Conservation (phyloP, 2,888 invertebrate species). For the Caenorhabditis panamensis region DNA sequence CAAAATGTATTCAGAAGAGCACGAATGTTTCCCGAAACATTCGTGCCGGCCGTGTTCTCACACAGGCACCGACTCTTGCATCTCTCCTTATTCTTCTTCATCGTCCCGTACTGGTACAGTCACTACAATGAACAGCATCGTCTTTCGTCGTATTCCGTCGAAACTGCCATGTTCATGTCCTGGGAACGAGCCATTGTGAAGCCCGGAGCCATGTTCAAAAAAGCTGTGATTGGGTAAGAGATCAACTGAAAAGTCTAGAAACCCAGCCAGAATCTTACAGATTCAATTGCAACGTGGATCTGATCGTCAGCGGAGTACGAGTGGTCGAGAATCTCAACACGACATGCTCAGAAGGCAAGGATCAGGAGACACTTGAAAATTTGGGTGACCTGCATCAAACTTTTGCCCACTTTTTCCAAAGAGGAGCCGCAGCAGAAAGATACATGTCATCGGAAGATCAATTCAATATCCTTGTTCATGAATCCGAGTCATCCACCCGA, state of each 20-base stretch:
- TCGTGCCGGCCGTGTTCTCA: conserved; percentile 58
- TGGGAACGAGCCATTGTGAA: conserved; percentile 79
- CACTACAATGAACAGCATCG: conserved; percentile 78
- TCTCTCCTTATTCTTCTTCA: conserved; percentile 62
- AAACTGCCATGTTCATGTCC: conserved; percentile 74
- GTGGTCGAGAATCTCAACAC: conserved; percentile 81
- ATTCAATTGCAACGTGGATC: conserved; percentile 83
- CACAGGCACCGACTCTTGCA: conserved; percentile 64
- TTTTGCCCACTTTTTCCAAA: conserved; percentile 82
- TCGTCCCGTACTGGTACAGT: conserved; percentile 70
- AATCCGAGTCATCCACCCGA: conserved; percentile 67
- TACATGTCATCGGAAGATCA: conserved; percentile 75
- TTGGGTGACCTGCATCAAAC: conserved; percentile 82
- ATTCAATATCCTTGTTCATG: conserved; percentile 72
- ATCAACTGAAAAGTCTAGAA: too few species aligned
- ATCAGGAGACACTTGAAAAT: conserved; percentile 57
- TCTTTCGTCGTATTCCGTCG: conserved; percentile 75
- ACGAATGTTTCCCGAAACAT: conserved; percentile 58
- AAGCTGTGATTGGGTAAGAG: conserved; percentile 78
- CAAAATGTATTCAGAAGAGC: not conserved
- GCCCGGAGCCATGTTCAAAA: conserved; percentile 77
- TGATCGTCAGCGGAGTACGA: conserved; percentile 82
- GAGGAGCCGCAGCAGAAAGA: conserved; percentile 83
- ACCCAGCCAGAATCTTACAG: too few species aligned
- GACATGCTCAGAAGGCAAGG: conserved; percentile 74